A percentile compares a stretch with the other conserved stretches of the same genome.
Conservation (phyloP, 2,797 vertebrate species). For the Sebastes alutus region DNA sequence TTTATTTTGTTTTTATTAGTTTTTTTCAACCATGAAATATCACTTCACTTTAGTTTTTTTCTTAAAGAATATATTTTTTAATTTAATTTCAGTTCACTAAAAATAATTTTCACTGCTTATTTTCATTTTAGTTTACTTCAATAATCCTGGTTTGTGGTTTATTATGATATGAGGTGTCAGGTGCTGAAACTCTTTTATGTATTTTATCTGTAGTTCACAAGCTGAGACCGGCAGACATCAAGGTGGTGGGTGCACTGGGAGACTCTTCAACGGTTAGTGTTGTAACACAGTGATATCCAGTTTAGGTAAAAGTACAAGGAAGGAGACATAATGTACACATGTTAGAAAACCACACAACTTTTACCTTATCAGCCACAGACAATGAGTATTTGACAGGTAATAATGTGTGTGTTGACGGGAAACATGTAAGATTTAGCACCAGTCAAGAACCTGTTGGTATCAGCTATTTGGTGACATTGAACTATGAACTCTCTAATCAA, state of each 20-base stretch:
- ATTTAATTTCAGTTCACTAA: no score
- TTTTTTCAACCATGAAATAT: no score
- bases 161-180: background rate
- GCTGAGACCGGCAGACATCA: slow-evolving; percentile 88
- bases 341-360: background rate
- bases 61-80: no score
- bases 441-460: slow-evolving; percentile 7
- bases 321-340: background rate
- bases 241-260: slow-evolving; percentile 87
- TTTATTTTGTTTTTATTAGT: no score
- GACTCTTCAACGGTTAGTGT: slow-evolving; percentile 74
- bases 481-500: slow-evolving; percentile 44
- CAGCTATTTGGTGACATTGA: slow-evolving; percentile 14
- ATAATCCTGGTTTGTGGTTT: background rate
- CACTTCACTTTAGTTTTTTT: no score
- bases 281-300: background rate
- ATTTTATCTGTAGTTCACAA: slow-evolving; percentile 79
- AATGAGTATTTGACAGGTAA: background rate
- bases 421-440: background rate
- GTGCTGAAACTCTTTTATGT: background rate
- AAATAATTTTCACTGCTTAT: no score
- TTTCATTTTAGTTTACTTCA: no score
- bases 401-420: background rate
- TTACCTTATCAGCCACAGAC: no score
- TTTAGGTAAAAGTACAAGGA: background rate